Percentiles rank a stretch among this genome's conserved stretches.
phyloP scores from a whole-genome alignment of 1,140 invertebrate genomes.

The Hesperophylax magnus region DNA sequence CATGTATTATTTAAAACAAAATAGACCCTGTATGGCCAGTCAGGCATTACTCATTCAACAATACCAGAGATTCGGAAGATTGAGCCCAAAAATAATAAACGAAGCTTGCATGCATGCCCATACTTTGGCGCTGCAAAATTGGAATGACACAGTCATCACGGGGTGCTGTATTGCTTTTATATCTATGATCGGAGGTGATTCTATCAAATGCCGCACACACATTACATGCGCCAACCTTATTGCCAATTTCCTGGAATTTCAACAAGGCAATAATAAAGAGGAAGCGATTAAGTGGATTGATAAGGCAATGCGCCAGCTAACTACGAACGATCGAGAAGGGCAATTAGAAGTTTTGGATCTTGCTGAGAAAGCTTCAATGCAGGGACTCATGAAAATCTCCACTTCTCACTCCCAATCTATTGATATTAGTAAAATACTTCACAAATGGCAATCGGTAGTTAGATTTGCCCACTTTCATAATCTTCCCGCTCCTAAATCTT shows the following conservation, averaged over 20 bases:
- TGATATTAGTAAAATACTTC: conserved; percentile 60
- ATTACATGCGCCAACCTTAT: conserved; percentile 71
- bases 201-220: conserved; percentile 73
- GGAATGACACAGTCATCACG: conserved; percentile 70
- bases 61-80: conserved; percentile 66
- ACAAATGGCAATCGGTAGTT: conserved; percentile 73
- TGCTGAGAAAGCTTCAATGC: conserved; percentile 61
- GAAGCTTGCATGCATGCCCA: conserved; percentile 73
- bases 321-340: conserved; percentile 64
- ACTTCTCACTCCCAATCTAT: conserved; percentile 42
- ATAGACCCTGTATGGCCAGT: conserved; percentile 75
- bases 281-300: conserved; percentile 64
- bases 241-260: conserved; percentile 61
- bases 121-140: conserved; percentile 72
- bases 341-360: conserved; percentile 64
- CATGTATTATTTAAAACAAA: conserved; percentile 76
- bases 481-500: conserved; percentile 69
- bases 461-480: conserved; percentile 74
- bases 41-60: conserved; percentile 69
- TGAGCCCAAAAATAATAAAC: conserved; percentile 67
- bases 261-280: conserved; percentile 60
- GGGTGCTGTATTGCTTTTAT: conserved; percentile 75
- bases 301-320: conserved; percentile 64
- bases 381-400: conserved; percentile 40
- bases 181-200: conserved; percentile 74